Conservation (phyloP, 2,797 vertebrate species). For the Perodicticus potto region DNA sequence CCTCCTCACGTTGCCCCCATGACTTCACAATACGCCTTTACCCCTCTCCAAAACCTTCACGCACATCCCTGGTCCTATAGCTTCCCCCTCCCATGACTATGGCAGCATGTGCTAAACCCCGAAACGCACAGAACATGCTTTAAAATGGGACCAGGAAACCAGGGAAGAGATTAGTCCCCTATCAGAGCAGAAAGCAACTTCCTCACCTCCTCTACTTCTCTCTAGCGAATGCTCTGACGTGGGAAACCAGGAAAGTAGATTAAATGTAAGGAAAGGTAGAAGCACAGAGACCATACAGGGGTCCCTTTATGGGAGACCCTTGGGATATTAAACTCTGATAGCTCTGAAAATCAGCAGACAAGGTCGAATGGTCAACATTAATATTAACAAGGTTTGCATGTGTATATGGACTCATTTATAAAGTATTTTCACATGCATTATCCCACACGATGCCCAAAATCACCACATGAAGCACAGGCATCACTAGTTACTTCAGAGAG, state of each 20-base stretch:
- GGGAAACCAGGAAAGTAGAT: neutral
- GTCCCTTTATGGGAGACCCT: neutral
- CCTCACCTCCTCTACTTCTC: neutral
- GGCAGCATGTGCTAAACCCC: neutral
- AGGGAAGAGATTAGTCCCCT: neutral
- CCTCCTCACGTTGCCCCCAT: no score
- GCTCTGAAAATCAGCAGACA: no score
- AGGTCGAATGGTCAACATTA: no score
- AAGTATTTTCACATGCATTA: no score
- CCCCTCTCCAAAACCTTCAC: neutral
- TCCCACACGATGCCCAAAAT: no score
- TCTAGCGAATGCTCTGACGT: neutral
- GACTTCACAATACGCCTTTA: no score
- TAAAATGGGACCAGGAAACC: neutral
- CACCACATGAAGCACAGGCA: no score
- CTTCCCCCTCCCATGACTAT: neutral
- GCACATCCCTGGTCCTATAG: neutral
- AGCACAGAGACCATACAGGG: neutral
- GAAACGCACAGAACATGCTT: neutral
- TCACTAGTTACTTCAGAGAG: no score
- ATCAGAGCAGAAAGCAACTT: conserved; percentile 15
- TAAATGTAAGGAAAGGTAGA: neutral
- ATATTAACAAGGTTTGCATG: no score
- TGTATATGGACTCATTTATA: no score
- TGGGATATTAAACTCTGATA: no score